These are phyloP conservation scores for Ectropis crepuscularia DNA, from an alignment of 2,888 invertebrate genomes.

Conservation along the genomic window DNA sequence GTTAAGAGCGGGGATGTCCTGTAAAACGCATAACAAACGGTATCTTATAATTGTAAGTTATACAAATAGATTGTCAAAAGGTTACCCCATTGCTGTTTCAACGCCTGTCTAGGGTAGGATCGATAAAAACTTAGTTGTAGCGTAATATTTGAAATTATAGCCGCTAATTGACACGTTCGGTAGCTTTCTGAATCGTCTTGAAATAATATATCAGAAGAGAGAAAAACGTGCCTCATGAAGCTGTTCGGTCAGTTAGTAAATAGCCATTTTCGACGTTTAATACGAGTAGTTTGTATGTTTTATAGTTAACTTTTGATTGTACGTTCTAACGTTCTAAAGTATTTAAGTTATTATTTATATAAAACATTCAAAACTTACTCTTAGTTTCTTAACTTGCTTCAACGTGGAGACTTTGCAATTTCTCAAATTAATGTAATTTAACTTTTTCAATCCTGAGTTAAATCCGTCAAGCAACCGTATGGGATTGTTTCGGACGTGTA, in stretches of 20 bases:
- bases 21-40: background rate
- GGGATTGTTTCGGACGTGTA: slow-evolving; percentile 90
- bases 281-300: too few relatives aligned
- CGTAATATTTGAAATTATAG: too few relatives aligned
- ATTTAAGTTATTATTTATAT: background rate
- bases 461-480: slow-evolving; percentile 83
- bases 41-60: too few relatives aligned
- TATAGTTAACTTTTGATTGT: too few relatives aligned
- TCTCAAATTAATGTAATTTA: slow-evolving; percentile 84
- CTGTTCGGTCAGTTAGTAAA: background rate
- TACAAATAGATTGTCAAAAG: too few relatives aligned
- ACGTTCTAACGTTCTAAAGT: too few relatives aligned
- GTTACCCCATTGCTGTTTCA: too few relatives aligned
- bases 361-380: slow-evolving; percentile 54
- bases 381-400: slow-evolving; percentile 82
- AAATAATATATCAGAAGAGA: background rate
- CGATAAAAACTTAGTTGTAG: too few relatives aligned
- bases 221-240: slow-evolving; percentile 2
- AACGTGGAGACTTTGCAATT: slow-evolving; percentile 80
- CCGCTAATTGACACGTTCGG: too few relatives aligned
- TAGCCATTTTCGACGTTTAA: too few relatives aligned
- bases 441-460: slow-evolving; percentile 61
- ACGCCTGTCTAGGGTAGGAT: too few relatives aligned
- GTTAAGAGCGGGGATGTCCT: slow-evolving; percentile 76
- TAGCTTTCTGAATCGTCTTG: too few relatives aligned